Base-by-base conservation (phyloP, 2,797 vertebrate genomes). In the Halcyon badia region DNA sequence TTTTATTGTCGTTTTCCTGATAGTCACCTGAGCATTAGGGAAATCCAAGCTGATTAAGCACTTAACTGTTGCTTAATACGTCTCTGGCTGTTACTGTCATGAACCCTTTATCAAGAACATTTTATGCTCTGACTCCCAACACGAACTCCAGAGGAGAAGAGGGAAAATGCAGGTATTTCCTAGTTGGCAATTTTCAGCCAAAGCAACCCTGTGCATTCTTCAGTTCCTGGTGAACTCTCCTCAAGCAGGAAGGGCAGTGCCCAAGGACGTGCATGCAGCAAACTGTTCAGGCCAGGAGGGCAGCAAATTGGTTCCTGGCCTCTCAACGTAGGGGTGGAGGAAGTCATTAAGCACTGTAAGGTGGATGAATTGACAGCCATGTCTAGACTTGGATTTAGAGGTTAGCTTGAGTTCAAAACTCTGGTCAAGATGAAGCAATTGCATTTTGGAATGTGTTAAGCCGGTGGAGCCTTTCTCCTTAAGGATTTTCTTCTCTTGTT, bases 361-460 rank as follows among this genome's bases (percentile, higher is more conserved):
- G 85, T 90, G 64, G 52, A 76, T 25, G 66, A 90, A 90, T 0
- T 79, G 91, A 89, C 68, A 94, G 87, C 41, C 68, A 48, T 3
- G 87, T 94, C 93, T 96, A 95, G 94, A 97, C 95, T 80, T 61
- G 86, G 96, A 95, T 97, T 97, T 96, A 95, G 88, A 95, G 90
- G 88, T 95, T 89, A 96, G 56, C 73, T 82, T 20, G 37, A 95
- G 94, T 95, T 97, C 97, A 96, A 22, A 87, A 84, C 62, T 76
- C 62, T 70, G 71, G 70, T 73, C 70, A 91, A 91, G 80, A 89
- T 4, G 8, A 93, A 95, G 60, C 35, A 58, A 65, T 28, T 89
- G 89, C 60, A 56, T 86, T 95, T 30, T 72, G 58, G 76, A 92
- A 94, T 66, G 72, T 5, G 46, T 88, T 90, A 94, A 92, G 72